Conservation (phyloP, 2,797 vertebrate genomes). For the Nyctalus aviator region DNA sequence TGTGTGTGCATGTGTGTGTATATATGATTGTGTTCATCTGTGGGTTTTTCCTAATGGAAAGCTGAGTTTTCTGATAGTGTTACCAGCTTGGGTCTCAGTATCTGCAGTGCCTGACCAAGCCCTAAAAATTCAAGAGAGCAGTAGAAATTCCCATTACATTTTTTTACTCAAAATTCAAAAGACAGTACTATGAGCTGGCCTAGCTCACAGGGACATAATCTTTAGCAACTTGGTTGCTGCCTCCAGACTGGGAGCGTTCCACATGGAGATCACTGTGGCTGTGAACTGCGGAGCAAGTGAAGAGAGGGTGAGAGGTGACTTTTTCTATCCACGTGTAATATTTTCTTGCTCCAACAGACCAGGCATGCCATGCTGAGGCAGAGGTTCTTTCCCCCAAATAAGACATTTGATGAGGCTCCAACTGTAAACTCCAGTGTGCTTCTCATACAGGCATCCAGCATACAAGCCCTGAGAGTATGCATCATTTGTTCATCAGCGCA, state of each 20-base stretch:
- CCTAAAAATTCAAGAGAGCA: not conserved
- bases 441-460: not conserved
- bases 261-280: not conserved
- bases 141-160: not conserved
- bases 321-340: not conserved
- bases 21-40: too few species aligned
- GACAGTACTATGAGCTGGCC: not conserved
- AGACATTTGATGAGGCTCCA: not conserved
- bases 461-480: rapidly evolving
- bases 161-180: not conserved
- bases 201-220: not conserved
- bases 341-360: not conserved
- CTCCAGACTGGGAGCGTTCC: not conserved
- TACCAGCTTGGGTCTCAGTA: not conserved
- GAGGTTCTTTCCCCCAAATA: too few species aligned
- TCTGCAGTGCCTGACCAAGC: not conserved
- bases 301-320: too few species aligned
- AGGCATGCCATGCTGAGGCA: not conserved
- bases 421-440: not conserved
- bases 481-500: not conserved
- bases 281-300: not conserved
- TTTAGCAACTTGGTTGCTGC: not conserved
- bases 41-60: not conserved
- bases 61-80: not conserved
- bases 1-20: not conserved